These are phyloP conservation scores for Actinostola sp. DNA, from an alignment of 92 coral and sea anemone genomes.

Conservation along the genomic window DNA sequence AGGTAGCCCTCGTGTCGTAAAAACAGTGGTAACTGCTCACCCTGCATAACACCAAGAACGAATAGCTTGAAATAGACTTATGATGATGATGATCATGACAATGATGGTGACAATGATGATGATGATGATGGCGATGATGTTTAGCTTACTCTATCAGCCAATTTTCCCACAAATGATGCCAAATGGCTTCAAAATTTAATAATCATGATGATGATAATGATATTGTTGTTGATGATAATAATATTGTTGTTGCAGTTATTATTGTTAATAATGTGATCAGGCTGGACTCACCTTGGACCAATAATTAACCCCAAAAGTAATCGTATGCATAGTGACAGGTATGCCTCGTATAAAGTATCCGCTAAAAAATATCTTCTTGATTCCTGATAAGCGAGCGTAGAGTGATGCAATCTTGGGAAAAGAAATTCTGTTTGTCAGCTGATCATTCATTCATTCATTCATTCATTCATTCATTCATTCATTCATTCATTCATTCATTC, in stretches of 20 bases:
- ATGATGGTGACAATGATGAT: no score
- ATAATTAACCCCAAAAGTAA: slow-evolving; percentile 88
- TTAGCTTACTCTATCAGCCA: no score
- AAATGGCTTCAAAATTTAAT: no score
- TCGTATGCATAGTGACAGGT: slow-evolving; percentile 92
- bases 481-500: background rate
- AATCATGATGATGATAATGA: no score
- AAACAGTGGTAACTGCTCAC: slow-evolving; percentile 88
- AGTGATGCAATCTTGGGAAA: slow-evolving; percentile 85
- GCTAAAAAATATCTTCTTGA: slow-evolving; percentile 86
- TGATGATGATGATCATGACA: background rate
- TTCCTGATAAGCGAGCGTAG: slow-evolving; percentile 79
- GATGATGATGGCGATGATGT: no score
- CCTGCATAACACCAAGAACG: slow-evolving; percentile 42
- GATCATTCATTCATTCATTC: background rate
- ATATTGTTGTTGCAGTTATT: no score
- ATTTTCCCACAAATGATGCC: no score
- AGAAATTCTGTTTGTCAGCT: no score
- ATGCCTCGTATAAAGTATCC: slow-evolving; percentile 96
- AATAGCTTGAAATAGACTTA: background rate
- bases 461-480: background rate
- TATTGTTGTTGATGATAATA: no score
- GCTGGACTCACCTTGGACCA: slow-evolving; percentile 97
- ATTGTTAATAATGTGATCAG: no score
- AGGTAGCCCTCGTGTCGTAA: slow-evolving; percentile 97